Percentiles rank a stretch among this genome's conserved stretches.
Evolutionary conservation across 2,888 invertebrate genomes (phyloP).

Genomic region (Megastigmus dorsalis): DNA sequence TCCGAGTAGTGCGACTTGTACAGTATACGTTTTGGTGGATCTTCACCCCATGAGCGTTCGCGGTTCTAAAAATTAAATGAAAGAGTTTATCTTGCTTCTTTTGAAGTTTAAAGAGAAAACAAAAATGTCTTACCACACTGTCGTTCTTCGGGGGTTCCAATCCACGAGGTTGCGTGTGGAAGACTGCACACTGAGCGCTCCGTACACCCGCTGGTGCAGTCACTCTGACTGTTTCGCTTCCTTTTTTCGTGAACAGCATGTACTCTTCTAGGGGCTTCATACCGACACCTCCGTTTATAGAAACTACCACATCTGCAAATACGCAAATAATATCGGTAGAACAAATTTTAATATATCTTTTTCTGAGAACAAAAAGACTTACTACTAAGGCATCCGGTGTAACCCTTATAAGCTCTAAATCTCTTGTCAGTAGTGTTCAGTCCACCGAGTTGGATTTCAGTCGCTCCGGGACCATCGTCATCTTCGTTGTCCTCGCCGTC

Average conservation of each 20-base stretch:
- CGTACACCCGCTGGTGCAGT: constrained; percentile 88
- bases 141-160: constrained; percentile 74
- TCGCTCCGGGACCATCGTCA: constrained; percentile 76
- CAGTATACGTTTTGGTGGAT: constrained; percentile 85
- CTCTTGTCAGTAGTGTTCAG: constrained; percentile 89
- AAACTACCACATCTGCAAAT: constrained; percentile 86
- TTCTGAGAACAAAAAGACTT: constrained; percentile 72
- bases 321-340: not conserved
- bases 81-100: not conserved
- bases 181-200: constrained; percentile 90
- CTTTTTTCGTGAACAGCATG: constrained; percentile 91
- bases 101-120: no score
- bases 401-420: constrained; percentile 88
- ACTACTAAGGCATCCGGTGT: constrained; percentile 94
- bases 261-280: constrained; percentile 95
- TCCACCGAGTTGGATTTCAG: constrained; percentile 91
- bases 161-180: constrained; percentile 74
- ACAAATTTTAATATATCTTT: not conserved
- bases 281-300: constrained; percentile 81
- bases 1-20: constrained; percentile 86
- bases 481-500: constrained; percentile 63
- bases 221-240: constrained; percentile 89
- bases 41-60: constrained; percentile 89
- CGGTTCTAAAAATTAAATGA: constrained; percentile 77
- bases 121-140: constrained; percentile 74